phyloP scores from a whole-genome alignment of 2,113 vertebrate species.

The Emydocephalus ijimae region DNA sequence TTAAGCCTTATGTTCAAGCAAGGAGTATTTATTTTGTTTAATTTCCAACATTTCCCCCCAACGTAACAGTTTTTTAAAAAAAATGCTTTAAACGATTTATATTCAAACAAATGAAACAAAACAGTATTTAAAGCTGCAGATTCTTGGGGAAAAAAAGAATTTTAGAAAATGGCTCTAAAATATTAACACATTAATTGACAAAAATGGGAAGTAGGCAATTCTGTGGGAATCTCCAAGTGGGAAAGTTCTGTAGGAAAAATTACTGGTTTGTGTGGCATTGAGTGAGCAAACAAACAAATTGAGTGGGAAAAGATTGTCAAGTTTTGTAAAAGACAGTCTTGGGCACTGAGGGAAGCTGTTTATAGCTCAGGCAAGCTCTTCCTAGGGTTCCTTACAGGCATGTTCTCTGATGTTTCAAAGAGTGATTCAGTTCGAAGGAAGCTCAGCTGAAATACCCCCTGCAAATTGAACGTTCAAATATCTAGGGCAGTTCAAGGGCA shows the following conservation, averaged over 20 bases:
- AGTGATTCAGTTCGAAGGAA: not conserved
- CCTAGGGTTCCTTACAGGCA: not conserved
- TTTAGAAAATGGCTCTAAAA: constrained; percentile 15
- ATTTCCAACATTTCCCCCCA: not conserved
- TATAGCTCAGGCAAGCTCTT: not conserved
- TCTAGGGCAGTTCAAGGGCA: not conserved
- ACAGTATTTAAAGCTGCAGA: constrained; percentile 12
- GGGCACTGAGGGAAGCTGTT: not conserved
- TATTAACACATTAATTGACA: constrained; percentile 1
- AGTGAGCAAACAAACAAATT: not conserved
- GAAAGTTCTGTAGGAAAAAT: not conserved
- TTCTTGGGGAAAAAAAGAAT: not conserved
- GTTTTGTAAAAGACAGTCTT: not conserved
- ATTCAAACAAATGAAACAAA: not conserved
- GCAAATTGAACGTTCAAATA: not conserved
- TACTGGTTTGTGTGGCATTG: not conserved
- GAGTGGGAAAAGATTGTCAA: not conserved
- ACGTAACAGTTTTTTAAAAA: not conserved
- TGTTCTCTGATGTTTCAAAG: not conserved
- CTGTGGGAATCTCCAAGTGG: not conserved
- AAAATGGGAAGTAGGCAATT: not conserved
- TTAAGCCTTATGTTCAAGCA: constrained; percentile 24
- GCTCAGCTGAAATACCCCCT: not conserved
- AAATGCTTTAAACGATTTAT: constrained; percentile 14
- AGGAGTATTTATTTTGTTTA: constrained; percentile 28